phyloP scores from a whole-genome alignment of 2,888 invertebrate species.

The Meandrusa payeni region DNA sequence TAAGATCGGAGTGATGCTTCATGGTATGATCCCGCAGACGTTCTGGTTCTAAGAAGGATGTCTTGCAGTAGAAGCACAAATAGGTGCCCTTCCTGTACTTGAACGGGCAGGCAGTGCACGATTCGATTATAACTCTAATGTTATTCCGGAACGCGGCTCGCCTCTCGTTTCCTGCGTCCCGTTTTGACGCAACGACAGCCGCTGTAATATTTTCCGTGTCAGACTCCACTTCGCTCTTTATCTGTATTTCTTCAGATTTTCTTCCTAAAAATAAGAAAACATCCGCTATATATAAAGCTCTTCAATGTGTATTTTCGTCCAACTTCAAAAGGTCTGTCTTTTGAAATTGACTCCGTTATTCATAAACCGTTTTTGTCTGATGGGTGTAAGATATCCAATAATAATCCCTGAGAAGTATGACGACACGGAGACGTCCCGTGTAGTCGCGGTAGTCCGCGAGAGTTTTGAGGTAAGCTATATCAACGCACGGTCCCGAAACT shows the following conservation, averaged over 20 bases:
- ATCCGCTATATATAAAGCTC: slow-evolving; percentile 56
- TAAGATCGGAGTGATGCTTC: slow-evolving; percentile 47
- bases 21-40: slow-evolving; percentile 61
- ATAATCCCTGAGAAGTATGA: too few species aligned
- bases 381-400: too few species aligned
- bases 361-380: too few species aligned
- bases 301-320: slow-evolving; percentile 28
- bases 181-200: slow-evolving; percentile 28
- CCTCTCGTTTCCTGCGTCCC: slow-evolving; percentile 46
- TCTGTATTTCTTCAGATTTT: slow-evolving; percentile 52
- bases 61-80: slow-evolving; percentile 66
- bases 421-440: too few species aligned
- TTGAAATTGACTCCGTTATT: too few species aligned
- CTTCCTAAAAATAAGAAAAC: slow-evolving; percentile 78
- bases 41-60: slow-evolving; percentile 63
- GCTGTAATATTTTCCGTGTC: slow-evolving; percentile 37
- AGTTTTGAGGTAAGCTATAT: too few species aligned
- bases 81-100: slow-evolving; percentile 70
- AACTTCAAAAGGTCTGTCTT: too few species aligned
- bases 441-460: too few species aligned
- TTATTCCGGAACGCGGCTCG: slow-evolving; percentile 64
- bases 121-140: slow-evolving; percentile 55
- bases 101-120: slow-evolving; percentile 68
- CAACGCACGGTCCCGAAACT: too few species aligned
- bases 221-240: slow-evolving; percentile 51